Evolutionary conservation across 2,888 invertebrate species (phyloP), one percentile per base, ranked within the genome.

Genomic region (Microplitis manilae): DNA sequence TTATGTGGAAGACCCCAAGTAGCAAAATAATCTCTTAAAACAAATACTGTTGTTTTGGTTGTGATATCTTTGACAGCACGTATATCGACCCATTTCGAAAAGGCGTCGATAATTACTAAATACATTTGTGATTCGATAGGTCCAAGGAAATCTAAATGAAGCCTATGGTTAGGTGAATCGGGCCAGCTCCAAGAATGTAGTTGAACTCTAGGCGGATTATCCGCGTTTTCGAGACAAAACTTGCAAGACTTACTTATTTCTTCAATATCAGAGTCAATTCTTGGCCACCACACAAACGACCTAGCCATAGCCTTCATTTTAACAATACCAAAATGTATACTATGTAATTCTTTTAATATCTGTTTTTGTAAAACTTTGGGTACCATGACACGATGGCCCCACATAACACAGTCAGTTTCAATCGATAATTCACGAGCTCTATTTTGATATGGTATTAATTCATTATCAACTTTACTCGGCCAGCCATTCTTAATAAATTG

Each of bases 281-380:
- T 8, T 17, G 50, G 41, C 39, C 84, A 86, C 78, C 82, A 84
- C n/a, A 84, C 81, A 71, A 84, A 83, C 4, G 81, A 80, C 38
- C 85, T 75, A 13, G 86, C 84, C 7, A 85, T 60, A 6, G 78
- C 67, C 71, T 86, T 85, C 81, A 84, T 86, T 59, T 82, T 84
- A 2, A 81, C 81, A 9, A 85, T 81, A 0, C 85, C 85, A 64
- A 76, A 38, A 40, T 78, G 79, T 20, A 50, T 50, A 15, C 59
- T 59, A 50, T 76, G 79, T 0, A 80, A 20, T 69, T 77, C 76
- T 15, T 68, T 40, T 4, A 77, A 60, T 4, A 80, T 8, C 5
- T 38, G 20, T 6, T 30, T 59, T 9, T 74, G 39, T 59, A 79
- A 50, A 5, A 9, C 40, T n/a, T 6, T 8, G 6, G 77, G 79